Base-by-base conservation (phyloP, 2,888 invertebrate genomes). In the Pseudolycoriella hygida region DNA sequence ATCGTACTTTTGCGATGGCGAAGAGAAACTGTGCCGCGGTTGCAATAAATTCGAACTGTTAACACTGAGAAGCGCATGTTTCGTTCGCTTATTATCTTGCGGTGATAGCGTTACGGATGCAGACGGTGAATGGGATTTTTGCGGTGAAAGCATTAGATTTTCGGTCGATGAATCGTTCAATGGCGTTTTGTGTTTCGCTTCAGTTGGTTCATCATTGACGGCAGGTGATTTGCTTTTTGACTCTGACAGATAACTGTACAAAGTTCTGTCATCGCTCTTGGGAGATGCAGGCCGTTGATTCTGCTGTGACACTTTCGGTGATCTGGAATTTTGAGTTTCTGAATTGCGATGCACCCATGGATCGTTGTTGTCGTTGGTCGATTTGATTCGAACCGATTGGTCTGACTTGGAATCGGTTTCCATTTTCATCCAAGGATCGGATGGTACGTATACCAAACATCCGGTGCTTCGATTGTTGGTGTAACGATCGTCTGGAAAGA, bases 351-450 rank as follows among this genome's bases (percentile, higher is more conserved):
- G 58, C 12, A 62, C 52, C 62, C 62, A 62, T 5, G 62, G 61
- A 52, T 62, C 58, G 46, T 46, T 50, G 45, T 45, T 42, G 34
- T 48, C 47, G 38, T 49, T 43, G 40, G 47, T 40, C 4, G 15
- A 14, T 12, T 3, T n/a, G 19, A 1, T 40, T 19, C 37, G 32
- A 11, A 14, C 3, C 5, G 45, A 46, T 4, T 12, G n/a, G 4
- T 34, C 15, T 12, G 34, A 34, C 15, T 34, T 34, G 8, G 5
- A 14, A 30, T 53, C 52, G 17, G 56, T 56, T 2, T 56, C 50
- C 53, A 60, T 58, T 52, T 61, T 62, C 15, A 61, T 54, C 65
- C 63, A 65, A n/a, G 65, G 64, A 53, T 66, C 62, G 17, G 58
- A 54, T 42, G 62, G 59, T 20, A 57, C 55, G 50, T 62, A 60